A percentile compares a stretch with the other conserved stretches of the same genome.
phyloP scores from a whole-genome alignment of 2,113 vertebrate genomes.

The Rhea americana region DNA sequence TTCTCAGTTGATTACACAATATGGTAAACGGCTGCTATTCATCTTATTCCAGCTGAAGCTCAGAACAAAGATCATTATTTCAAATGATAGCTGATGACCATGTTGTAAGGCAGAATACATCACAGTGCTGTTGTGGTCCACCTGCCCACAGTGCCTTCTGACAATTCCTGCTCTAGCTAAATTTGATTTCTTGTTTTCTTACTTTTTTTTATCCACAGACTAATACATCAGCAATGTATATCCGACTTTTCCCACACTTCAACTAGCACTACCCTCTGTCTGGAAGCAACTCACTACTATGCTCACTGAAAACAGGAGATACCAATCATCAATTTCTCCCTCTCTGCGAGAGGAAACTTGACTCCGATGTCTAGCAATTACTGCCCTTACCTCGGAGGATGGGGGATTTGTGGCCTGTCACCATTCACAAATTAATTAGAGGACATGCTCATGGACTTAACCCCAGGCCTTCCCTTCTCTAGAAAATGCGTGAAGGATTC shows the following conservation, averaged over 20 bases:
- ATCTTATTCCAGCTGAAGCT: background rate
- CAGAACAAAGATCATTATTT: background rate
- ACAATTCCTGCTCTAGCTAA: background rate
- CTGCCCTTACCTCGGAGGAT: accelerated
- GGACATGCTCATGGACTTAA: background rate
- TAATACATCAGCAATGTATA: background rate
- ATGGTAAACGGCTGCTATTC: background rate
- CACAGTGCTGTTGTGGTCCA: background rate
- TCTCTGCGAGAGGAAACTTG: background rate
- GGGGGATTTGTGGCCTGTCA: background rate
- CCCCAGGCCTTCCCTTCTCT: background rate
- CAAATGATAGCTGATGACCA: background rate
- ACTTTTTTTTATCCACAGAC: background rate
- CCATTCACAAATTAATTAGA: background rate
- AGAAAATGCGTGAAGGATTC: background rate
- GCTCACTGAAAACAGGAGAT: background rate
- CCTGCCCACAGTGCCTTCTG: background rate
- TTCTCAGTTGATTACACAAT: background rate
- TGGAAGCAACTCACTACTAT: background rate
- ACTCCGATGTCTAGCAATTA: background rate
- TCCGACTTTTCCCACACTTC: background rate
- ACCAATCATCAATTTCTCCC: background rate
- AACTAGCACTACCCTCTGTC: background rate
- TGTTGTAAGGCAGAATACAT: background rate
- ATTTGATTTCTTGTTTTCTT: background rate